Evolutionary conservation across 2,888 invertebrate species (phyloP), one percentile per base, ranked within the genome.

Genomic region (Boloria euphrosyne): DNA sequence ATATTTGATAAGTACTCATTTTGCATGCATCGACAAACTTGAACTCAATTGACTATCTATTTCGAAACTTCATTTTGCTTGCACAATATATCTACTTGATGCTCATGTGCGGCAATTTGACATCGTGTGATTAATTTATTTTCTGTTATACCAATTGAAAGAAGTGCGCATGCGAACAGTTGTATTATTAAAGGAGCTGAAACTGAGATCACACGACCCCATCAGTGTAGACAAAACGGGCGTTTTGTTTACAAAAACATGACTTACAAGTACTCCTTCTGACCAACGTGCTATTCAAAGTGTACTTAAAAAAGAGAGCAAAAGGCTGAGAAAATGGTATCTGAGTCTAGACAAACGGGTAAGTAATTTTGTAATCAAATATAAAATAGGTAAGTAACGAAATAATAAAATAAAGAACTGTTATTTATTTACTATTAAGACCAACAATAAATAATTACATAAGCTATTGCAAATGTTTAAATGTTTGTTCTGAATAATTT

Each of bases 141-240:
- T 85, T 86, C 84, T 85, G 85, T 88, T 87, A 89, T 80, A 81
- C 80, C 86, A 85, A 90, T 87, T 85, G 88, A 80, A 77, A 83
- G 79, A 70, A 83, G 81, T 83, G 90, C 90, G 90, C 90, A 88
- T 87, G 90, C 85, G 87, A 82, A 82, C 78, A 80, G 78, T 83
- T 83, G 81, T 87, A 89, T 88, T 89, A 85, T 81, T 84, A 84
- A 80, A 80, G 78, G 78, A 75, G 84, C 83, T 77, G 70, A 80
- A 78, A 80, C 78, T 79, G 80, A 76, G 83, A 84, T 78, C 84
- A 80, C 82, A 85, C 85, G 82, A 75, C 38, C 67, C 50, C 57
- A 61, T 66, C 57, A 53, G 47, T 22, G 47, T 49, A 63, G 59
- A 67, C 70, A 43, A 68, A 71, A 74, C 78, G 76, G 69, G 70